Conservation (phyloP, 1,140 invertebrate genomes). For the Coelopa frigida region DNA sequence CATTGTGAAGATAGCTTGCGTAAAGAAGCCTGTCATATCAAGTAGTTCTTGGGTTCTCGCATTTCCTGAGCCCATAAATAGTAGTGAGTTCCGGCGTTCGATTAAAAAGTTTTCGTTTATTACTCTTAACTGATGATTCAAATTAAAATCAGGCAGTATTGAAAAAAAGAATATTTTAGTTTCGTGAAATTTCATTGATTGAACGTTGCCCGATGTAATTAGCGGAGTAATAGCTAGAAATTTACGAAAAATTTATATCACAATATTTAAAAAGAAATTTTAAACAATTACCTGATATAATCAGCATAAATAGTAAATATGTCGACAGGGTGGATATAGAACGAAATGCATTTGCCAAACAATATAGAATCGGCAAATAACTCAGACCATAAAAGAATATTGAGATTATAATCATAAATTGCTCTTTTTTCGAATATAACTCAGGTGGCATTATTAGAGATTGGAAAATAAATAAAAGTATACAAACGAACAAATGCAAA, state of each 20-base stretch:
- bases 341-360: conserved; percentile 30
- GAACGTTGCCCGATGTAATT: conserved; percentile 29
- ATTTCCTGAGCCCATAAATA: no score
- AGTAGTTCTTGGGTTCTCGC: conserved; percentile 1
- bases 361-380: conserved; percentile 36
- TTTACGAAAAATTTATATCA: background rate
- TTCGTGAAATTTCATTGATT: conserved; percentile 30
- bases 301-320: conserved; percentile 36
- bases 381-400: conserved; percentile 36
- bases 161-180: conserved; percentile 28
- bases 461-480: conserved; percentile 18
- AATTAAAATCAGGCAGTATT: conserved; percentile 38
- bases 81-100: conserved; percentile 11
- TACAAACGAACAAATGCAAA: conserved; percentile 19
- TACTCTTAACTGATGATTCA: conserved; percentile 37
- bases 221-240: conserved; percentile 31
- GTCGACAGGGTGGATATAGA: conserved; percentile 40
- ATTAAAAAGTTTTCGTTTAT: conserved; percentile 38
- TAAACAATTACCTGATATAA: conserved; percentile 28
- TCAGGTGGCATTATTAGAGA: conserved; percentile 24
- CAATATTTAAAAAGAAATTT: background rate
- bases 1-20: conserved; percentile 21
- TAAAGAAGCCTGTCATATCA: conserved; percentile 22
- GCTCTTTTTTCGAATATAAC: conserved; percentile 22
- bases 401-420: conserved; percentile 20